Conservation (phyloP, 1,140 invertebrate species). For the Calephelis nemesis region DNA sequence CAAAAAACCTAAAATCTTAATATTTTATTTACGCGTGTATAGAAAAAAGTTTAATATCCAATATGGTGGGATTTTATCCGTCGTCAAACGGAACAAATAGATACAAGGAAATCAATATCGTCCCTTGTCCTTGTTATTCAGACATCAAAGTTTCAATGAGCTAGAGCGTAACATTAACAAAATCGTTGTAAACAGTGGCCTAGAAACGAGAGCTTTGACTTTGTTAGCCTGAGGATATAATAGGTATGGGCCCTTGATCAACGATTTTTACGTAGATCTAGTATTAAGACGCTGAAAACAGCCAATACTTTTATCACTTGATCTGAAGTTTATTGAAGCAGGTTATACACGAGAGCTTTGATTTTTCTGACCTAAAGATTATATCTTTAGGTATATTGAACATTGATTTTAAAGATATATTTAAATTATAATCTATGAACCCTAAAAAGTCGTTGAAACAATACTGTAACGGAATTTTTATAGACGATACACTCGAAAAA, state of each 20-base stretch:
- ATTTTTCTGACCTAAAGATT: too few species aligned
- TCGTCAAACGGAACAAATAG: constrained; percentile 19
- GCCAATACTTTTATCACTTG: too few species aligned
- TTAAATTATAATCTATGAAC: too few species aligned
- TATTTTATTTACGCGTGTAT: not conserved
- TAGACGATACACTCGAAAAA: too few species aligned
- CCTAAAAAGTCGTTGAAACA: too few species aligned
- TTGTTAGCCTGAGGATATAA: constrained; percentile 32
- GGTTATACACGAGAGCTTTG: too few species aligned
- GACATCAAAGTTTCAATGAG: constrained; percentile 34
- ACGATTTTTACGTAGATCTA: not conserved
- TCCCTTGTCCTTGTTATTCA: constrained; percentile 31
- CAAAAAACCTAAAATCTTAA: too few species aligned
- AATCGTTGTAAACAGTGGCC: constrained; percentile 36
- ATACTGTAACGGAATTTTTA: too few species aligned
- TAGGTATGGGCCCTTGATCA: constrained; percentile 22
- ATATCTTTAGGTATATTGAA: too few species aligned
- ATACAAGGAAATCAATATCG: constrained; percentile 17
- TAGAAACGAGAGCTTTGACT: constrained; percentile 27
- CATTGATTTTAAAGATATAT: too few species aligned
- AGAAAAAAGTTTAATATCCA: not conserved
- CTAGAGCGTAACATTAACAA: constrained; percentile 29
- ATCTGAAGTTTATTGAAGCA: too few species aligned
- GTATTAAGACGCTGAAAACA: not conserved
- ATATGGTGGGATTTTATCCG: constrained; percentile 8